Conservation (phyloP, 2,888 invertebrate genomes). For the Cephus nigrinus region DNA sequence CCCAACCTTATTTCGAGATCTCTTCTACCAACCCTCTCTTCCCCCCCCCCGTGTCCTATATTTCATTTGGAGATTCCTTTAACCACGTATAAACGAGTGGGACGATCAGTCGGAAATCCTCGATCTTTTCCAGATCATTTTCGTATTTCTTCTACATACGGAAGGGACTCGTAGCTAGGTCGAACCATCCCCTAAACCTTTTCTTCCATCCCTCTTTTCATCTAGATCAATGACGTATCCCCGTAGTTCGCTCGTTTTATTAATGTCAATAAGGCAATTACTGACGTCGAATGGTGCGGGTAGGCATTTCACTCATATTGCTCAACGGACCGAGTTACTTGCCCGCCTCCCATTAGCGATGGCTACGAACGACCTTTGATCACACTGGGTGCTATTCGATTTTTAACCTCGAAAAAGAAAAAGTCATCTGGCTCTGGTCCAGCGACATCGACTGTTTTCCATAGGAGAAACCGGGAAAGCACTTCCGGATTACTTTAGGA, state of each 20-base stretch:
- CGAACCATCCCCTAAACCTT: background rate
- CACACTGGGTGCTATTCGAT: constrained; percentile 12
- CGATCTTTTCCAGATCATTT: background rate
- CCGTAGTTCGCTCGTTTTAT: constrained; percentile 55
- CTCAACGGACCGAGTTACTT: constrained; percentile 43
- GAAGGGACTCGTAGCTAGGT: background rate
- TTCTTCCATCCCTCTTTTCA: constrained; percentile 8
- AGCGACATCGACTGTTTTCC: background rate
- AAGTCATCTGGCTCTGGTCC: background rate
- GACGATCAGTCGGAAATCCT: background rate
- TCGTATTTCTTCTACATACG: background rate
- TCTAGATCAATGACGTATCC: constrained; percentile 42
- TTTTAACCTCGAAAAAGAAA: background rate
- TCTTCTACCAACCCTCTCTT: background rate
- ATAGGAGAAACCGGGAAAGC: background rate
- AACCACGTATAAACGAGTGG: background rate
- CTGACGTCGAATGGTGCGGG: constrained; percentile 48
- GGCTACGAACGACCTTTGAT: constrained; percentile 37
- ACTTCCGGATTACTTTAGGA: background rate
- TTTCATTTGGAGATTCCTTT: background rate
- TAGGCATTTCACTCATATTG: constrained; percentile 52
- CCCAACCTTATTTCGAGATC: background rate
- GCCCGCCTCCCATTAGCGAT: constrained; percentile 35
- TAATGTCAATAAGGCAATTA: constrained; percentile 63
- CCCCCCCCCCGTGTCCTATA: background rate